Conservation (phyloP, 2,888 invertebrate species). For the Dexiosoma caninum region DNA sequence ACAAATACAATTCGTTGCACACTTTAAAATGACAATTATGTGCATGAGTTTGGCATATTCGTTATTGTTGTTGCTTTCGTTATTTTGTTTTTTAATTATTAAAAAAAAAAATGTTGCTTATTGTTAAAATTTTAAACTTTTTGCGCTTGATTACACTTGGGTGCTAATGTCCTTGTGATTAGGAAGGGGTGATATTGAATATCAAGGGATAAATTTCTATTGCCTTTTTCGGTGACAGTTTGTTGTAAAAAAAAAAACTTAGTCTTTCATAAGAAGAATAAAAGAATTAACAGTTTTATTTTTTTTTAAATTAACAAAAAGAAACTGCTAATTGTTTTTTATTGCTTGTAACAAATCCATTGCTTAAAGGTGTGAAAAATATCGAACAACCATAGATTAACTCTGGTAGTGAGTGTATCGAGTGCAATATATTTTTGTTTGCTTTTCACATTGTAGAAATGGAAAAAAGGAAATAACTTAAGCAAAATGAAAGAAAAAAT, state of each 20-base stretch:
- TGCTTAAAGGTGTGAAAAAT: constrained; percentile 36
- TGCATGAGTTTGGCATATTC: constrained; percentile 14
- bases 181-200: constrained; percentile 36
- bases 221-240: neutral
- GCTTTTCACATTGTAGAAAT: neutral
- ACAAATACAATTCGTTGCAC: constrained; percentile 54
- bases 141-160: constrained; percentile 55
- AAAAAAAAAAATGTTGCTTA: constrained; percentile 26
- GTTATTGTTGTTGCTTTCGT: neutral
- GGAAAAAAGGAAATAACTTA: neutral
- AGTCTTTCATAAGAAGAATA: constrained; percentile 12
- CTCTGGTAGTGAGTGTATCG: too few species aligned
- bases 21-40: constrained; percentile 62
- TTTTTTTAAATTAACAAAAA: constrained; percentile 12
- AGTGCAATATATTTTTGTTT: neutral
- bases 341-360: constrained; percentile 62
- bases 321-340: constrained; percentile 64
- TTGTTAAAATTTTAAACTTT: constrained; percentile 59
- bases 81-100: constrained; percentile 33
- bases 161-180: constrained; percentile 3
- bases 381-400: neutral
- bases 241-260: constrained; percentile 3
- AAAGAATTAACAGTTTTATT: constrained; percentile 25
- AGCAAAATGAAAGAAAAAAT: neutral
- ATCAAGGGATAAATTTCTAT: neutral